phyloP scores from a whole-genome alignment of 1,140 invertebrate species.

The Varroa destructor region DNA sequence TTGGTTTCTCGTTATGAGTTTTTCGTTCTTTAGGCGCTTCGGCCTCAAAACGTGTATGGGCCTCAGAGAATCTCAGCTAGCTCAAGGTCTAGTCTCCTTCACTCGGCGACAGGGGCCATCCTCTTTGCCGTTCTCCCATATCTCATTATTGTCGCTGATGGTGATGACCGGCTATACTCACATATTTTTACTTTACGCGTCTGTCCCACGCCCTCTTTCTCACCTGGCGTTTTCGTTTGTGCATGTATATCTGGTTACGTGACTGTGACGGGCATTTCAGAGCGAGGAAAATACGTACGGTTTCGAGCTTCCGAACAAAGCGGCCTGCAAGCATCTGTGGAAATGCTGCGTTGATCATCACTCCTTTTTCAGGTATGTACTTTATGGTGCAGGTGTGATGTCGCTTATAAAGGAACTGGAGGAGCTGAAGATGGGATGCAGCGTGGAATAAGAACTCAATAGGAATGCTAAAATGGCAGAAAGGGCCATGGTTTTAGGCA shows the following conservation, averaged over 20 bases:
- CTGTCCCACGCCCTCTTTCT: conserved; percentile 25
- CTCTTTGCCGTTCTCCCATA: neutral
- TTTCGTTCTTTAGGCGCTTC: too few relatives aligned
- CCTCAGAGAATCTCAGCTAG: too few relatives aligned
- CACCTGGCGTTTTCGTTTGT: neutral
- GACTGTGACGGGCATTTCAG: conserved; percentile 42
- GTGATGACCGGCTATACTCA: neutral
- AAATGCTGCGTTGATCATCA: conserved; percentile 99
- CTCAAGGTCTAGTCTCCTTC: neutral
- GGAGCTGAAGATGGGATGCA: too few relatives aligned
- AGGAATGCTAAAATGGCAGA: neutral
- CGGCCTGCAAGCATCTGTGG: conserved; percentile 97
- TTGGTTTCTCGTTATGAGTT: too few relatives aligned
- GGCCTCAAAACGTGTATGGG: too few relatives aligned
- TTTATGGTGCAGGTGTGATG: conserved; percentile 41
- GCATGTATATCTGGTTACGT: too few relatives aligned
- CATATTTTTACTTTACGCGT: conserved; percentile 27
- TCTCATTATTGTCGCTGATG: neutral
- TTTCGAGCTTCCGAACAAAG: conserved; percentile 85
- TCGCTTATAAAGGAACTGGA: too few relatives aligned
- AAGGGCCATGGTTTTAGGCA: conserved; percentile 21
- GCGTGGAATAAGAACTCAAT: neutral
- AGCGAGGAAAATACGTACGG: conserved; percentile 89
- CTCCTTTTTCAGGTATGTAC: conserved; percentile 70
- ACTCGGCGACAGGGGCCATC: neutral